phyloP scores from a whole-genome alignment of 2,113 vertebrate genomes.

The Chaetodon auriga region DNA sequence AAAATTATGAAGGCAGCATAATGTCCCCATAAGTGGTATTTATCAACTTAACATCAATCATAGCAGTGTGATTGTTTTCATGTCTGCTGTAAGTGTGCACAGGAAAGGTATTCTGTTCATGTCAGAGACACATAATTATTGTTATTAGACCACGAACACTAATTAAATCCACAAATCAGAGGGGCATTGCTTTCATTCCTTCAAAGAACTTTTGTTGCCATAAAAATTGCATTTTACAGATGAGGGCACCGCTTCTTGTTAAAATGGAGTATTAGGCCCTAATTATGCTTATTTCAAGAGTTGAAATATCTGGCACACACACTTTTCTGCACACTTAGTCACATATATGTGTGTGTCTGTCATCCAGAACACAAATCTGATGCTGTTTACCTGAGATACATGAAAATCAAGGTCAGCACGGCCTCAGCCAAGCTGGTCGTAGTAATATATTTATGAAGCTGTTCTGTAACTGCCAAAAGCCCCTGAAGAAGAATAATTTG shows the following conservation, averaged over 20 bases:
- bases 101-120: slow-evolving; percentile 10
- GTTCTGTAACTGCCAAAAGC: background rate
- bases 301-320: too few relatives aligned
- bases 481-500: background rate
- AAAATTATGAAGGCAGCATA: background rate
- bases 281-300: background rate
- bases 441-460: background rate
- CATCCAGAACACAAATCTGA: background rate
- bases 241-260: background rate
- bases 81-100: slow-evolving; percentile 1
- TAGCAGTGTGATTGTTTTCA: slow-evolving; percentile 1
- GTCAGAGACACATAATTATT: slow-evolving; percentile 19
- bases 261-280: background rate
- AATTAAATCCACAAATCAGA: slow-evolving; percentile 14
- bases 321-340: background rate
- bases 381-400: background rate
- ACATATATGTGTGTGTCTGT: background rate
- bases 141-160: slow-evolving; percentile 2
- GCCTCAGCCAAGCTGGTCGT: background rate
- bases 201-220: background rate
- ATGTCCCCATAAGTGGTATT: slow-evolving; percentile 17
- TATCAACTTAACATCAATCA: slow-evolving; percentile 38
- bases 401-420: background rate
- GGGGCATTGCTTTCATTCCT: background rate
- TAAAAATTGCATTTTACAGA: background rate